Base-by-base conservation (phyloP, 2,797 vertebrate species). In the Alosa sapidissima region DNA sequence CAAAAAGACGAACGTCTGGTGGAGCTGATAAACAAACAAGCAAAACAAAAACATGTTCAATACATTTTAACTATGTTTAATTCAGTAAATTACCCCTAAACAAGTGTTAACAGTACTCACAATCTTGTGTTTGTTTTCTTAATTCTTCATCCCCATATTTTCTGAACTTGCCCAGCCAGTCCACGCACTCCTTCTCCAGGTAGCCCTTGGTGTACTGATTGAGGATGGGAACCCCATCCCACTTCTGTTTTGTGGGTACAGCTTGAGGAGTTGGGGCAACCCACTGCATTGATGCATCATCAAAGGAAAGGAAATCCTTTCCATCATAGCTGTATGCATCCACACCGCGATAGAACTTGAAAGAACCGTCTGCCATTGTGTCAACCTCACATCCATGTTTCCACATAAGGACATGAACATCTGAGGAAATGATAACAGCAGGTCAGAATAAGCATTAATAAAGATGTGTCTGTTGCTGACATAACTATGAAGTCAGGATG, bases 301-400 rank as follows among this genome's bases (percentile, higher is more conserved):
- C 90, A 0, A 95, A 95, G 81, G 89, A 88, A 83, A 95, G 91
- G 88, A 95, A 95, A 90, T 92, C 86, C 0, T 11, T 0, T 0
- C 94, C 94, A 0, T 96, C 93, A 0, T 94, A 96, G 88, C 1
- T 91, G 90, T 94, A 96, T 85, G 49, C 89, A 88, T 95, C 90
- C 1, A 84, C 0, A 51, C 92, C 92, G 0, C 1, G 1, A 0
- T 0, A 0, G 51, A 91, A 94, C 1, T 0, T 21, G 0, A 90
- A 0, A 0, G 0, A 0, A 0, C 21, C 60, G n/a, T 28, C 60
- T 65, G 60, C 0, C 60, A 8, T 28, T 24, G 5, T 10, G n/a
- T 21, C 21, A 7, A 11, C 60, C 6, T 65, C 60, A 65, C 60
- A 65, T n/a, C 60, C 60, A 65, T 65, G 60, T 65, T 9, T 65